Evolutionary conservation across 2,888 invertebrate species (phyloP).

Genomic region (Craniophora ligustri): DNA sequence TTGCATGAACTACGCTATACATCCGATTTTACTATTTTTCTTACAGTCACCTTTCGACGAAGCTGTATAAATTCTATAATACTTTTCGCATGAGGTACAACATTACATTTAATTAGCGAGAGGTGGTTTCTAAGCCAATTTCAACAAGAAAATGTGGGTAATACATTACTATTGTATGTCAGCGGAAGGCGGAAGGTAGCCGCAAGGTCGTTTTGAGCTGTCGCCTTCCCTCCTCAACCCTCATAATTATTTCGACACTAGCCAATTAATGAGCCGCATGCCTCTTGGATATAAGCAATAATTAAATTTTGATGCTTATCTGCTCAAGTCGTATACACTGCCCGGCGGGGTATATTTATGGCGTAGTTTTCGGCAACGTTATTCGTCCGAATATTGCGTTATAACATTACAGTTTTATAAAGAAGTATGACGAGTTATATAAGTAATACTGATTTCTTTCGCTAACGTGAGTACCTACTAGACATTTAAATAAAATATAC

Average conservation of each 20-base stretch:
- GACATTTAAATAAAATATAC: no score
- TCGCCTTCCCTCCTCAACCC: constrained; percentile 25
- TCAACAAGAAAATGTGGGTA: not conserved
- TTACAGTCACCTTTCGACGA: no score
- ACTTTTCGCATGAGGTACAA: no score
- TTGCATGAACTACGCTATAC: no score
- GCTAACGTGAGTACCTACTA: no score
- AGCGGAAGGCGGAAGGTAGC: constrained; percentile 60
- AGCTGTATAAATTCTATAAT: not conserved
- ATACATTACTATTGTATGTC: constrained; percentile 29
- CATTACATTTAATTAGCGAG: constrained; percentile 4
- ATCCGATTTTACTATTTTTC: no score
- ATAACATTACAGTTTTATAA: constrained; percentile 28
- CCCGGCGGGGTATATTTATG: constrained; percentile 36
- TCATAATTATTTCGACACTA: constrained; percentile 68
- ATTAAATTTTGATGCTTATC: constrained; percentile 72
- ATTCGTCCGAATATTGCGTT: constrained; percentile 49
- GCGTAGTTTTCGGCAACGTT: constrained; percentile 43
- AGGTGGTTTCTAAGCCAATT: constrained; percentile 5
- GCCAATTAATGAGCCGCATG: constrained; percentile 66
- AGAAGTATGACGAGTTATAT: no score
- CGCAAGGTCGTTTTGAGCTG: constrained; percentile 31
- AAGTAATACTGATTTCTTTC: no score
- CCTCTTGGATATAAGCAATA: constrained; percentile 60
- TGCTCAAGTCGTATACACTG: constrained; percentile 46